These are phyloP conservation scores for Andricus curvator DNA, from an alignment of 2,888 invertebrate genomes.

Conservation along the genomic window DNA sequence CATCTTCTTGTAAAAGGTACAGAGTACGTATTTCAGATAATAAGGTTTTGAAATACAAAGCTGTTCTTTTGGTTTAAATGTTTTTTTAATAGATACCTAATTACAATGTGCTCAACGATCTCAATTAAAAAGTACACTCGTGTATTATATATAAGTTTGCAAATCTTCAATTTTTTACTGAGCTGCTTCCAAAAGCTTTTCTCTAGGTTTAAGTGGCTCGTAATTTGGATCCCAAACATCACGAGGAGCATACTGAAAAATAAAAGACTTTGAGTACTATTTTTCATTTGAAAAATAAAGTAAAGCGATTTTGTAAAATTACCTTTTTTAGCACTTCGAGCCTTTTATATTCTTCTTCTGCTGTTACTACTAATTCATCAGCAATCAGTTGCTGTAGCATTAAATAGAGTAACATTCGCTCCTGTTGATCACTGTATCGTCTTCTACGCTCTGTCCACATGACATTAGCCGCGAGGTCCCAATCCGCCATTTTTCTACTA, in stretches of 20 bases:
- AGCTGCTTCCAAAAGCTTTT: background rate
- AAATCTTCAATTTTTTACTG: background rate
- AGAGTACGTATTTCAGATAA: background rate
- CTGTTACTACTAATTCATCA: background rate
- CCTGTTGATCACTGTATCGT: background rate
- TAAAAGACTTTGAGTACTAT: background rate
- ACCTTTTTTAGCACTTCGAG: background rate
- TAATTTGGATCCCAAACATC: background rate
- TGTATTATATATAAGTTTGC: background rate
- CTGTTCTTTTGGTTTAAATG: background rate
- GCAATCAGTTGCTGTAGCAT: background rate
- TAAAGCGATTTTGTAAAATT: background rate
- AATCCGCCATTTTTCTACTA: conserved; percentile 88
- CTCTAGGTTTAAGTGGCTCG: background rate
- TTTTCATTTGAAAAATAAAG: background rate
- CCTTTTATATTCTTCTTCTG: background rate
- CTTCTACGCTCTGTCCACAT: conserved; percentile 7
- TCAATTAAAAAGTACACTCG: background rate
- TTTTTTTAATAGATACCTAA: conserved; percentile 15
- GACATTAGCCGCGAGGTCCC: conserved; percentile 77
- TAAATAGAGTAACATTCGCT: background rate
- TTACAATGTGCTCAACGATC: background rate
- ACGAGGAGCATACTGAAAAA: conserved; percentile 8
- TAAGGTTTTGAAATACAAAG: background rate
- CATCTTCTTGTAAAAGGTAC: background rate